Base-by-base conservation (phyloP, 2,797 vertebrate genomes). In the Rhyacichthys aspro region DNA sequence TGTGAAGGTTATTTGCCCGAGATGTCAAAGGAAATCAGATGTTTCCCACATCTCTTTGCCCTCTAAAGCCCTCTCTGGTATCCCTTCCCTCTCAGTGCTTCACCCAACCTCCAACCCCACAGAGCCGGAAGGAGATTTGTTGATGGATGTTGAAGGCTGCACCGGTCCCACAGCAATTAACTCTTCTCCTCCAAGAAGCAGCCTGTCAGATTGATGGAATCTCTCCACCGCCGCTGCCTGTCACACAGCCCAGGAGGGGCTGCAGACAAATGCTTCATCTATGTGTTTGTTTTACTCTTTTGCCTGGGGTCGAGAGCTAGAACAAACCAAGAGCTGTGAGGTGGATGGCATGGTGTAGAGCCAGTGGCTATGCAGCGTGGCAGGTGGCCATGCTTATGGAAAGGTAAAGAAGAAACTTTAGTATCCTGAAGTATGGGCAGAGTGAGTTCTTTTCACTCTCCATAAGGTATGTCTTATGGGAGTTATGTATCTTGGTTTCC, bases 81-180 rank as follows among this genome's bases (percentile, higher is more conserved):
- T 74, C 62, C 55, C 64, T 69, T 58, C 44, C 63, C 65, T 76
- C 76, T 80, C 60, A 70, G 55, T 57, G 66, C 76, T 81, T 76
- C 83, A 81, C 72, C 78, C 78, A 84, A 85, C 84, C 84, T 84
- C 78, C 82, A 86, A 81, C 83, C 76, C 73, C 63, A 73, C 43
- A 49, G 75, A 82, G 82, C 83, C 81, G 41, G 80, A 78, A 86
- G 82, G 83, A 78, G 78, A 59, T 81, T 82, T 78, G 84, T 79
- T 91, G 90, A 91, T 89, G 85, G 88, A 91, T 90, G 83, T 82
- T 77, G 89, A 92, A 86, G 78, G 80, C 84, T 79, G 70, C 70
- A 73, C 68, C 18, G 67, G 85, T 92, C 91, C 90, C 88, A 86
- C 84, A 91, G 88, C 91, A 91, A 92, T 92, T 92, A 92, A 90